A percentile compares a stretch with the other conserved stretches of the same genome.
Conservation (phyloP, 1,140 invertebrate genomes). For the Caenorhabditis inopinata region DNA sequence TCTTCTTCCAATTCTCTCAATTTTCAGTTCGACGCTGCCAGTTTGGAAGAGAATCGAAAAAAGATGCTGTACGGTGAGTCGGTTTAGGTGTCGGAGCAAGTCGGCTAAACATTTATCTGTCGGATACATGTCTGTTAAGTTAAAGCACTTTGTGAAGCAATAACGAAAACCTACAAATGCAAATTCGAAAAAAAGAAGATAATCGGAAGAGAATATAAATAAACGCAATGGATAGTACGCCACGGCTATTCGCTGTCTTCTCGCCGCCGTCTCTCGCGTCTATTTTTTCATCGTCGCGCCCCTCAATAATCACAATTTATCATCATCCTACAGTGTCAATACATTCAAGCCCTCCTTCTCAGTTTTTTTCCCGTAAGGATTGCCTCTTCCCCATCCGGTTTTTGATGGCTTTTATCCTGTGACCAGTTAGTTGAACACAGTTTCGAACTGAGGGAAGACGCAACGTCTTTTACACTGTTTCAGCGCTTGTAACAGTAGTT, state of each 20-base stretch:
- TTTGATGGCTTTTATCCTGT: not conserved
- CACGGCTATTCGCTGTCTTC: constrained; percentile 5
- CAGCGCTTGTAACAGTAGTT: too few relatives aligned
- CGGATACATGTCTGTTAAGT: too few relatives aligned
- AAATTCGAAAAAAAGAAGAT: not conserved
- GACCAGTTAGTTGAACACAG: too few relatives aligned
- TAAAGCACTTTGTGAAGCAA: not conserved
- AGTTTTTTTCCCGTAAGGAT: not conserved
- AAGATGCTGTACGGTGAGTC: constrained; percentile 30
- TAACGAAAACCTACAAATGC: constrained; percentile 2
- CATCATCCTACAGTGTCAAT: not conserved
- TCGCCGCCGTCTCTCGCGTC: constrained; percentile 18
- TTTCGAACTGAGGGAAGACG: too few relatives aligned
- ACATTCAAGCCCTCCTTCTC: not conserved
- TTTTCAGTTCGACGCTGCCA: constrained; percentile 23
- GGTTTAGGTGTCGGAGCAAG: too few relatives aligned
- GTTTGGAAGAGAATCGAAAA: constrained; percentile 24
- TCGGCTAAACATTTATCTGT: too few relatives aligned
- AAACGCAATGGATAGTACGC: not conserved
- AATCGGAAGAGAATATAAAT: not conserved
- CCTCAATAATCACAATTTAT: constrained; percentile 32
- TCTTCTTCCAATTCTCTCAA: not conserved
- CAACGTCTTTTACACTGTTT: too few relatives aligned
- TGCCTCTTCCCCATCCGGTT: not conserved
- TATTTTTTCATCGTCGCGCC: constrained; percentile 23